Conservation (phyloP, 2,113 vertebrate genomes). For the Bufo gargarizans region DNA sequence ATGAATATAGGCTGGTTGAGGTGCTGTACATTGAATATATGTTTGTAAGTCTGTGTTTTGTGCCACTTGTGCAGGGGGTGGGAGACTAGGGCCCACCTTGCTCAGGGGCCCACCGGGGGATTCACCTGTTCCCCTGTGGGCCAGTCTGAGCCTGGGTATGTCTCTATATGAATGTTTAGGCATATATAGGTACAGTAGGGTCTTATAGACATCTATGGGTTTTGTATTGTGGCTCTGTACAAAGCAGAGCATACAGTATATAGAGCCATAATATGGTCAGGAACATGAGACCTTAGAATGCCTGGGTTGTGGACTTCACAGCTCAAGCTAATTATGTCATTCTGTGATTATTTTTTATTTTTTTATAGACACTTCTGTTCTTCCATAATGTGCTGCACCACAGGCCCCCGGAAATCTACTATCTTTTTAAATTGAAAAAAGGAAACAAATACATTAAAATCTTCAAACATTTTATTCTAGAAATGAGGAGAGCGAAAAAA, state of each 20-base stretch:
- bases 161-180: too few species aligned
- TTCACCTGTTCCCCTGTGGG: too few species aligned
- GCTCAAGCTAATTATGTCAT: neutral
- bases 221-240: neutral
- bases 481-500: conserved; percentile 13
- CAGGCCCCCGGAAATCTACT: neutral
- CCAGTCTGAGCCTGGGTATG: too few species aligned
- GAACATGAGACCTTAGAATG: neutral
- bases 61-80: too few species aligned
- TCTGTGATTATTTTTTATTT: neutral
- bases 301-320: neutral
- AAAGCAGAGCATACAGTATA: neutral
- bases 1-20: too few species aligned
- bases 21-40: too few species aligned
- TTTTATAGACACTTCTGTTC: conserved; percentile 18
- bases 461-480: conserved; percentile 42
- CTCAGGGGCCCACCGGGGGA: too few species aligned
- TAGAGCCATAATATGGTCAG: neutral
- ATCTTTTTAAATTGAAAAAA: conserved; percentile 43
- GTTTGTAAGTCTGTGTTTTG: too few species aligned
- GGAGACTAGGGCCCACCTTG: too few species aligned
- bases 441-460: conserved; percentile 49
- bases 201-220: neutral
- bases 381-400: neutral
- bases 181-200: neutral